These are phyloP conservation scores for Chiloscyllium punctatum DNA, from an alignment of 2,797 vertebrate species.

Conservation along the genomic window DNA sequence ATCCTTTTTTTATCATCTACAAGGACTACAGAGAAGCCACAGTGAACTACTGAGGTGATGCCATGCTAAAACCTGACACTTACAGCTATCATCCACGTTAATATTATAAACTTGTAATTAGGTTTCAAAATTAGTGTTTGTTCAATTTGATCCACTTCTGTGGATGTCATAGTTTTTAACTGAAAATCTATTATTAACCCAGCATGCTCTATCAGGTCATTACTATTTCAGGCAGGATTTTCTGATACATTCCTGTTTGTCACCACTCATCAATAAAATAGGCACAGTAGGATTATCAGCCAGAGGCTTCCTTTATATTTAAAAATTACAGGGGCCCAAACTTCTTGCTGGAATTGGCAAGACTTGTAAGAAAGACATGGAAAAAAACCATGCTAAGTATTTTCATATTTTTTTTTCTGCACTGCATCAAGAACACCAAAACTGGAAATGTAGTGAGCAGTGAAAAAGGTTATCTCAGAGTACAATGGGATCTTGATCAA, in stretches of 20 bases:
- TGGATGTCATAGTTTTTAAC: neutral
- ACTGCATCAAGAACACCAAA: too few relatives aligned
- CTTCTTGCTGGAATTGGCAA: neutral
- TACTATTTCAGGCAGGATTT: neutral
- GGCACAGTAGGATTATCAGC: neutral
- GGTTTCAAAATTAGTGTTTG: neutral
- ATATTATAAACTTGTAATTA: neutral
- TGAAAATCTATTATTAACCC: neutral
- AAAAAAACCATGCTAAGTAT: neutral
- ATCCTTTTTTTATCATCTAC: neutral
- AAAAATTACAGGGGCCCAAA: neutral
- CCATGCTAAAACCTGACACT: neutral
- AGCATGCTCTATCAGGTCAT: neutral
- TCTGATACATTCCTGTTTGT: neutral
- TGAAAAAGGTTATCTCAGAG: too few relatives aligned
- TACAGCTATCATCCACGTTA: neutral
- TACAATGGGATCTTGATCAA: too few relatives aligned
- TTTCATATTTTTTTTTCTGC: neutral
- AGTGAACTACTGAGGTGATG: neutral
- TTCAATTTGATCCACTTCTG: neutral
- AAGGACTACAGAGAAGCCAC: neutral
- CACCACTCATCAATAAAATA: neutral
- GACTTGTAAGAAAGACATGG: neutral
- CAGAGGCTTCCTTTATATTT: neutral
- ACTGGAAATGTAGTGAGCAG: too few relatives aligned